These are phyloP conservation scores for Drosophila longiperda DNA, from an alignment of 2,888 invertebrate genomes.

Conservation along the genomic window DNA sequence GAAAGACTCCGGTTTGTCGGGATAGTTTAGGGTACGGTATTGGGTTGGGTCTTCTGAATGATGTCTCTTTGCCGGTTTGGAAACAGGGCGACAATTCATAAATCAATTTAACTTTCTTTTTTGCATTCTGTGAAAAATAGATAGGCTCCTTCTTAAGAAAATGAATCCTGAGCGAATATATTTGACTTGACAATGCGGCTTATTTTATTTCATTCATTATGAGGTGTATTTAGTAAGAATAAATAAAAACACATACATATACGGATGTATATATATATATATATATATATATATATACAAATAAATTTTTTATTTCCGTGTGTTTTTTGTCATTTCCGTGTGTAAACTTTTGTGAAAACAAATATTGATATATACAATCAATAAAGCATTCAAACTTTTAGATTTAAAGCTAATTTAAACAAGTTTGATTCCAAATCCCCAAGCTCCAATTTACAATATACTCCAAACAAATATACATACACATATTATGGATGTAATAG, in stretches of 20 bases:
- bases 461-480: not conserved
- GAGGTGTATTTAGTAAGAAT: not conserved
- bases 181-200: not conserved
- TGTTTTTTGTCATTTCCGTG: not conserved
- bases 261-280: not conserved
- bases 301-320: no score
- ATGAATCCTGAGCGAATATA: not conserved
- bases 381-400: not conserved
- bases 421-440: not conserved
- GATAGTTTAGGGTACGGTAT: not conserved
- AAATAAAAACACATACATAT: not conserved
- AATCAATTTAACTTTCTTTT: conserved; percentile 18
- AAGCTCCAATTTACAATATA: not conserved
- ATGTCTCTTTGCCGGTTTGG: not conserved
- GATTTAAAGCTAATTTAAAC: not conserved
- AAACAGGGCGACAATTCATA: conserved; percentile 30
- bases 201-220: not conserved
- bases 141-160: not conserved
- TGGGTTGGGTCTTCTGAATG: not conserved
- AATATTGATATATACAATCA: not conserved
- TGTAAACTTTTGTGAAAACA: no score
- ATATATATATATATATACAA: not conserved
- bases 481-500: not conserved
- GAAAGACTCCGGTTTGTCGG: not conserved
- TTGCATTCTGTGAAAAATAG: not conserved